Percentiles rank a stretch among this genome's conserved stretches.
Conservation (phyloP, 2,888 invertebrate species). For the Chymomyza procnemis region DNA sequence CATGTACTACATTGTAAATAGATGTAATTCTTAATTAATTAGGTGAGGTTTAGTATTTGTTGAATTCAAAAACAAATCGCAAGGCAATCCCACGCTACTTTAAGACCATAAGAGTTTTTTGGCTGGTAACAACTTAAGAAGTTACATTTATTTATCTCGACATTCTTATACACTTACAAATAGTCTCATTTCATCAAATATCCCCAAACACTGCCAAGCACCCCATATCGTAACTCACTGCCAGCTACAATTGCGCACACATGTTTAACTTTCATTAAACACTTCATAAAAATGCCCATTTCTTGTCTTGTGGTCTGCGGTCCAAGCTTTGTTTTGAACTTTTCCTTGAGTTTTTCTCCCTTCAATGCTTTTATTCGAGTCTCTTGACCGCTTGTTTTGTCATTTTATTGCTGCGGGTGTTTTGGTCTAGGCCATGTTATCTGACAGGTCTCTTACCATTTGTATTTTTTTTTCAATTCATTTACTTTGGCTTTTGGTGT, state of each 20-base stretch:
- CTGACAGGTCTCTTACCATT: constrained; percentile 15
- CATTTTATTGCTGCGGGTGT: constrained; percentile 51
- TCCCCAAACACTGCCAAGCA: no score
- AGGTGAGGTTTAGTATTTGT: no score
- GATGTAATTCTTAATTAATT: no score
- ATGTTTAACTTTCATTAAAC: constrained; percentile 67
- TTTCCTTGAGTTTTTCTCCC: not conserved
- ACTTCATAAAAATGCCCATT: constrained; percentile 68
- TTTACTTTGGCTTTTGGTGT: constrained; percentile 38
- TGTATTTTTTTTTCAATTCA: constrained; percentile 21
- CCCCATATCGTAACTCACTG: constrained; percentile 1
- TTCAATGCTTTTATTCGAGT: constrained; percentile 2
- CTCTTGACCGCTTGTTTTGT: constrained; percentile 53
- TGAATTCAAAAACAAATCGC: no score
- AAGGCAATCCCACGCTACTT: no score
- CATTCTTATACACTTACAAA: no score
- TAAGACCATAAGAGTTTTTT: no score
- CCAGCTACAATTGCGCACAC: constrained; percentile 29
- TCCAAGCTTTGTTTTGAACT: not conserved
- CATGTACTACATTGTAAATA: no score
- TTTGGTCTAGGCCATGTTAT: not conserved
- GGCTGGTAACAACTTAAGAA: no score
- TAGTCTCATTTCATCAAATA: no score
- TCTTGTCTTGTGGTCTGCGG: constrained; percentile 42
- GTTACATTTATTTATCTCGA: no score